Evolutionary conservation across 2,797 vertebrate species (phyloP).

Genomic region (Emys orbicularis): DNA sequence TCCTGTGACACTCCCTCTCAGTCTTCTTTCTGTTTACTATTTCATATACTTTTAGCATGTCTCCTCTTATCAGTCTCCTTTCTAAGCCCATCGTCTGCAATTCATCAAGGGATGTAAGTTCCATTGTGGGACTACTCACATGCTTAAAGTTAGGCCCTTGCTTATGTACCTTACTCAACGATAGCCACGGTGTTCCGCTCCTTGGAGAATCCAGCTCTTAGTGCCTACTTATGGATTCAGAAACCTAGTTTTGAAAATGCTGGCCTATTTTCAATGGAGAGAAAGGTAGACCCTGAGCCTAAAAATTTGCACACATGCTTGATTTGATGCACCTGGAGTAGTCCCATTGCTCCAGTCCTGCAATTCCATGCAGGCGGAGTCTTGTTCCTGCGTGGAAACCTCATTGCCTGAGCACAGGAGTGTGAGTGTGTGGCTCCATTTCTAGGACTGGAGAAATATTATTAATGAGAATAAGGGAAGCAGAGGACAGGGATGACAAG

Average conservation of each 20-base stretch:
- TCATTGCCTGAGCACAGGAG: background rate
- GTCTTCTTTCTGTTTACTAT: background rate
- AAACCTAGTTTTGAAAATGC: background rate
- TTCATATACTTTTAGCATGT: background rate
- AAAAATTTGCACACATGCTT: background rate
- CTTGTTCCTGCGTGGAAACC: background rate
- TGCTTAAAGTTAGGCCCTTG: background rate
- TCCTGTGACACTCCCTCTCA: background rate
- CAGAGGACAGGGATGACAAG: background rate
- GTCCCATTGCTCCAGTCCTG: fast-evolving
- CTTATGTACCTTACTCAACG: background rate
- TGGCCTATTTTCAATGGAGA: background rate
- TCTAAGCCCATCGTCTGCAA: background rate
- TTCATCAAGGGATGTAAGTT: background rate
- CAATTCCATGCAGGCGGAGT: background rate
- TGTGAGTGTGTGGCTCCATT: background rate
- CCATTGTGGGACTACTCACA: background rate
- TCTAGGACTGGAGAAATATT: background rate
- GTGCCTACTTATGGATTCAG: background rate
- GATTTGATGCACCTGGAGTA: background rate
- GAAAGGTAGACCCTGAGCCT: background rate
- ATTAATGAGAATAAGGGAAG: conserved; percentile 32
- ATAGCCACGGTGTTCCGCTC: background rate
- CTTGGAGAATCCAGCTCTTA: background rate
- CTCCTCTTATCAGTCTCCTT: background rate